phyloP scores from a whole-genome alignment of 1,140 invertebrate genomes.

The Pogonomyrmex barbatus region DNA sequence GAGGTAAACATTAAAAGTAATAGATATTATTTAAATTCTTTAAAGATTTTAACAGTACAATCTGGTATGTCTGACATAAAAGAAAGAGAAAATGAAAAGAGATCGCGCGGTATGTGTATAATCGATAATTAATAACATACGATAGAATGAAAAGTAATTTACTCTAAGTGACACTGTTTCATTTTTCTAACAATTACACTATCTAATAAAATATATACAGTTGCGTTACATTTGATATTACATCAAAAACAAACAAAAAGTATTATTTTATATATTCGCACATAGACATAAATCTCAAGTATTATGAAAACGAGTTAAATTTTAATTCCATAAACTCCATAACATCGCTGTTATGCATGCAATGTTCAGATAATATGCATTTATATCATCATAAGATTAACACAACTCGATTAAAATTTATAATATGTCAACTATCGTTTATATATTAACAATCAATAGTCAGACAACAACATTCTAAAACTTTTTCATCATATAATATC shows the following conservation, averaged over 20 bases:
- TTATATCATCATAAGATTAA: slow-evolving; percentile 19
- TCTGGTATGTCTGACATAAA: slow-evolving; percentile 44
- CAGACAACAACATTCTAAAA: slow-evolving; percentile 33
- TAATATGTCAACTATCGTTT: slow-evolving; percentile 39
- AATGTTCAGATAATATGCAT: slow-evolving; percentile 37
- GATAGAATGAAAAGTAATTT: slow-evolving; percentile 7
- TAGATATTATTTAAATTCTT: slow-evolving; percentile 20
- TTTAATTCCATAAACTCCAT: slow-evolving; percentile 15
- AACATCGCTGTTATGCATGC: slow-evolving; percentile 21
- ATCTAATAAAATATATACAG: slow-evolving; percentile 58
- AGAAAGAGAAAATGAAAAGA: slow-evolving; percentile 9
- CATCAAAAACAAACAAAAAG: slow-evolving; percentile 34
- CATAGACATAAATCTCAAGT: slow-evolving; percentile 49
- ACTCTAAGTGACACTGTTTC: slow-evolving; percentile 22
- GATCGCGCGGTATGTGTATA: slow-evolving; percentile 35
- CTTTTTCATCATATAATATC: slow-evolving; percentile 25
- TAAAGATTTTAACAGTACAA: slow-evolving; percentile 60
- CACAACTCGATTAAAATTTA: slow-evolving; percentile 46
- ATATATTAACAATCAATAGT: slow-evolving; percentile 51
- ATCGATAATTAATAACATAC: slow-evolving; percentile 4
- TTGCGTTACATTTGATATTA: slow-evolving; percentile 31
- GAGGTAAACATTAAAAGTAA: slow-evolving; percentile 39
- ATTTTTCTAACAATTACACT: slow-evolving; percentile 29
- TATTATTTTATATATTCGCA: slow-evolving; percentile 43
- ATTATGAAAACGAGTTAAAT: slow-evolving; percentile 49